Percentiles rank a stretch among this genome's conserved stretches.
These are phyloP conservation scores for Globia sparganii DNA, from an alignment of 2,888 invertebrate species.

Conservation along the genomic window DNA sequence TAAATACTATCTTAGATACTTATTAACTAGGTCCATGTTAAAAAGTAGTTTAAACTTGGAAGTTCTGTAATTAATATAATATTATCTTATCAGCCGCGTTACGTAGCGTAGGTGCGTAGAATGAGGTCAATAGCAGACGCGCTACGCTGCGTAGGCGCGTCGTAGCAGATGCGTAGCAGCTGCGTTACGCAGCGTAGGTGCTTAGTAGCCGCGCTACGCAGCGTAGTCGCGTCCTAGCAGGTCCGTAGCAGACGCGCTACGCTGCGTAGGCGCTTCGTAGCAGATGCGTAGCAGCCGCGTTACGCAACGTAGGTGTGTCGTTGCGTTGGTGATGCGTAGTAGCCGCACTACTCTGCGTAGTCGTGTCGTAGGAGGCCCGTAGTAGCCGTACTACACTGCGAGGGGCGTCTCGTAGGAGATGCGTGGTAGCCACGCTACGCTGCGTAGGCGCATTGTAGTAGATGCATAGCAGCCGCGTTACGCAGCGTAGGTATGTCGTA, in stretches of 20 bases:
- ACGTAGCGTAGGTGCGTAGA: too few relatives aligned
- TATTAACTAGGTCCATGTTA: not conserved
- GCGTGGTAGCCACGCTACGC: not conserved
- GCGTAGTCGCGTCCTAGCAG: not conserved
- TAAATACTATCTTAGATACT: not conserved
- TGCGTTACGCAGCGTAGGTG: not conserved
- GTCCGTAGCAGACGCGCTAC: not conserved
- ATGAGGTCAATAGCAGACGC: too few relatives aligned
- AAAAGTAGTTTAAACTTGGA: too few relatives aligned
- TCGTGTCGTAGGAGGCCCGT: not conserved
- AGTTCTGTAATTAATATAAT: not conserved
- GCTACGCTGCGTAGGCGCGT: not conserved
- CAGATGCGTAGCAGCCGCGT: not conserved
- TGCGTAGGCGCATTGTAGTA: not conserved
- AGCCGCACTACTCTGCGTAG: not conserved
- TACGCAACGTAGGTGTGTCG: not conserved
- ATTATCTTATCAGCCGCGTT: too few relatives aligned
- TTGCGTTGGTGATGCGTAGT: not conserved
- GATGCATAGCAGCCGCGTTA: not conserved
- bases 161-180: not conserved
- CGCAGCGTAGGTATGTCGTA: not conserved
- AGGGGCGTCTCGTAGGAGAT: not conserved
- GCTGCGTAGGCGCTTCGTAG: not conserved
- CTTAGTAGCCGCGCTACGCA: not conserved
- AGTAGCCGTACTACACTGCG: not conserved